Percentiles rank a stretch among this genome's conserved stretches.
Evolutionary conservation across 2,797 vertebrate genomes (phyloP).

Genomic region (Staurois parvus): DNA sequence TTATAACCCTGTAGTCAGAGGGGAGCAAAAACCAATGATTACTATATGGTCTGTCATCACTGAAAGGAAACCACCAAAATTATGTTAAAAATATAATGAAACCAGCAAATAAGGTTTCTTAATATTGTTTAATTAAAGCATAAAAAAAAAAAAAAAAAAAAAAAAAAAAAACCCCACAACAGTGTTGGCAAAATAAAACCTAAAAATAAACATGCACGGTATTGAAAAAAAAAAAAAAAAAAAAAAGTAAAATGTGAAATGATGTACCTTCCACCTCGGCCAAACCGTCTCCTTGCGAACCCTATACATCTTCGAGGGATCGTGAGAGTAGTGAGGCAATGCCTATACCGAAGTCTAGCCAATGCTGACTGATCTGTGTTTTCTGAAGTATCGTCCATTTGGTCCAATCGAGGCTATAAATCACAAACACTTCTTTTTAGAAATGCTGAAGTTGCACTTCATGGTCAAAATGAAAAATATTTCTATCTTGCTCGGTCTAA

Average conservation of each 20-base stretch:
- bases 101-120: too few species aligned
- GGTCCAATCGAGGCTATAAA: slow-evolving; percentile 82
- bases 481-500: too few species aligned
- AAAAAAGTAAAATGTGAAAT: too few species aligned
- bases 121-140: too few species aligned
- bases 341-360: slow-evolving; percentile 81
- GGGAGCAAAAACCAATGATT: neutral
- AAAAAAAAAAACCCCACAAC: too few species aligned
- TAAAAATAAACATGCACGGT: neutral
- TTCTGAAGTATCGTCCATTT: slow-evolving; percentile 74
- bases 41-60: neutral
- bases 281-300: slow-evolving; percentile 85
- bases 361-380: slow-evolving; percentile 77
- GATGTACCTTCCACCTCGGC: slow-evolving; percentile 89
- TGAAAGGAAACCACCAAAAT: too few species aligned
- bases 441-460: too few species aligned
- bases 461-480: too few species aligned
- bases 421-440: neutral
- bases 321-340: slow-evolving; percentile 88
- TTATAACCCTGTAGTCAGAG: slow-evolving; percentile 79
- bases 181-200: neutral
- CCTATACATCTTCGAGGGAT: slow-evolving; percentile 86
- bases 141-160: too few species aligned
- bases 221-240: neutral
- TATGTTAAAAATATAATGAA: too few species aligned